Evolutionary conservation across 2,888 invertebrate species (phyloP).

Genomic region (Sussaba pulchella): DNA sequence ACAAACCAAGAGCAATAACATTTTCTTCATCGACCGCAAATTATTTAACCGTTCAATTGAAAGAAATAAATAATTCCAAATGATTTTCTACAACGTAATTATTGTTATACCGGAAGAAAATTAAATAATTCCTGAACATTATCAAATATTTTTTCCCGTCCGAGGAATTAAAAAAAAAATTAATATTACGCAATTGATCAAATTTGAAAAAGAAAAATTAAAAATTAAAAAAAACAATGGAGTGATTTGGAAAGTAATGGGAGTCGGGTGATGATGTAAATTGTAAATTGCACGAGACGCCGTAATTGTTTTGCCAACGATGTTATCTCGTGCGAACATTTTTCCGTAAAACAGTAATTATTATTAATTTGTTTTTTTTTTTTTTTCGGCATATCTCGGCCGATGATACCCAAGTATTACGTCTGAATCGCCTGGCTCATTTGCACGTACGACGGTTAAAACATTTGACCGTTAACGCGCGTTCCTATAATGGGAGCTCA

Average conservation of each 20-base stretch:
- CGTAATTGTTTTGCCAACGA: not conserved
- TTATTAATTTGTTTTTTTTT: not conserved
- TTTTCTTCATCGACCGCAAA: too few species aligned
- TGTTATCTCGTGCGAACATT: not conserved
- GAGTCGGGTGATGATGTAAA: not conserved
- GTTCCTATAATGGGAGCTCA: constrained; percentile 19
- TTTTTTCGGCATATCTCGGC: constrained; percentile 12
- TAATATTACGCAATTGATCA: not conserved
- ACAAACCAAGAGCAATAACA: too few species aligned
- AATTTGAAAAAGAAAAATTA: not conserved
- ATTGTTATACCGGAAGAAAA: not conserved
- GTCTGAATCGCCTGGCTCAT: constrained; percentile 20
- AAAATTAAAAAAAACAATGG: too few species aligned
- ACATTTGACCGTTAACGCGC: not conserved
- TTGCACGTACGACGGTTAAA: constrained; percentile 18
- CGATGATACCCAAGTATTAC: constrained; percentile 34
- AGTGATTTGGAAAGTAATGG: not conserved
- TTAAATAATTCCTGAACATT: not conserved
- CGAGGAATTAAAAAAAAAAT: not conserved
- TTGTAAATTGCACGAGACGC: not conserved
- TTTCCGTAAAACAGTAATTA: not conserved
- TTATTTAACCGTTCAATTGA: too few species aligned
- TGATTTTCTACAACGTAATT: too few species aligned
- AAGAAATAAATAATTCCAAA: too few species aligned
- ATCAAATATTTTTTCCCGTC: not conserved